These are phyloP conservation scores for Pterobdella sp. DNA, from an alignment of 2,888 invertebrate genomes.

Conservation along the genomic window DNA sequence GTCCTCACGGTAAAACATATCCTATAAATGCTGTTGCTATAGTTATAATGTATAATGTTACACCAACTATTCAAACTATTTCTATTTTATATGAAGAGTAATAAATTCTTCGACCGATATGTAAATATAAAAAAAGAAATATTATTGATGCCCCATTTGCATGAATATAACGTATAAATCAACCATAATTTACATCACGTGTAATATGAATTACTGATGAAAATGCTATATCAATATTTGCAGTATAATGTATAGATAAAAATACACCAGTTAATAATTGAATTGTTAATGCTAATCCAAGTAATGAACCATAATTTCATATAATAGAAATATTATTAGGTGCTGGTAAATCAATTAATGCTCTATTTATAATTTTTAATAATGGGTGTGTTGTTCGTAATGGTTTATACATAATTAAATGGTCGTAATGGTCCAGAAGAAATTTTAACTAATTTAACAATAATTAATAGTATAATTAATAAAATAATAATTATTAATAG, in stretches of 20 bases:
- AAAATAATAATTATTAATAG: slow-evolving; percentile 34
- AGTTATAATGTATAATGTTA: slow-evolving; percentile 61
- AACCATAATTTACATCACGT: slow-evolving; percentile 64
- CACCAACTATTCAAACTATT: slow-evolving; percentile 61
- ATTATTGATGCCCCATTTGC: slow-evolving; percentile 67
- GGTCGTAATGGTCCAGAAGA: slow-evolving; percentile 36
- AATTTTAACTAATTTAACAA: slow-evolving; percentile 37
- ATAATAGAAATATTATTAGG: slow-evolving; percentile 41
- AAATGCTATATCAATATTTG: slow-evolving; percentile 62
- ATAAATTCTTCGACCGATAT: slow-evolving; percentile 63
- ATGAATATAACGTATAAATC: slow-evolving; percentile 62
- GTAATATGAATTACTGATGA: slow-evolving; percentile 63
- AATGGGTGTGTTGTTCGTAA: slow-evolving; percentile 39
- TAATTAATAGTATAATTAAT: slow-evolving; percentile 37
- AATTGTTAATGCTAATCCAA: slow-evolving; percentile 52
- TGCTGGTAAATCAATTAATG: slow-evolving; percentile 40
- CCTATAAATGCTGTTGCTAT: slow-evolving; percentile 71
- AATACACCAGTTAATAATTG: slow-evolving; percentile 66
- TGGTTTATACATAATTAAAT: slow-evolving; percentile 39
- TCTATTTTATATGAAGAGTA: slow-evolving; percentile 54
- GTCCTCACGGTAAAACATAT: slow-evolving; percentile 57
- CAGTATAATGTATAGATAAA: slow-evolving; percentile 64
- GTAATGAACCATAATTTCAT: slow-evolving; percentile 60
- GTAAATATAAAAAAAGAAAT: slow-evolving; percentile 64
- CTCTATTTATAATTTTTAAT: slow-evolving; percentile 38